phyloP scores from a whole-genome alignment of 1,140 invertebrate species.

The Cyrtorhinus lividipennis region DNA sequence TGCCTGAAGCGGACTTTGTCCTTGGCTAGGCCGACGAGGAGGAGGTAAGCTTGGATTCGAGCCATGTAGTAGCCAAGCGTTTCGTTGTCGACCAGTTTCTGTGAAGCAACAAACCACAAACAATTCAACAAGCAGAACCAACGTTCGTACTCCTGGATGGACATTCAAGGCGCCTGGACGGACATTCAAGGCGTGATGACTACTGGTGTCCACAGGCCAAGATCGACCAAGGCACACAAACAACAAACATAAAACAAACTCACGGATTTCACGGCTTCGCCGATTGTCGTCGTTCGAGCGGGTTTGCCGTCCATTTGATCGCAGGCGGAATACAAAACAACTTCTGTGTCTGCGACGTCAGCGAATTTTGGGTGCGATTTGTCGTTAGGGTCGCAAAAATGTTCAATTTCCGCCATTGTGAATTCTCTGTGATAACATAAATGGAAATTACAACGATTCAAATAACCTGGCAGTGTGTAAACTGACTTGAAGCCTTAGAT shows the following conservation, averaged over 20 bases:
- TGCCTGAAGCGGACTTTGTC: conserved; percentile 86
- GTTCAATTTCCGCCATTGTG: conserved; percentile 99
- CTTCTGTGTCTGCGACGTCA: conserved; percentile 49
- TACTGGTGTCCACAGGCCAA: too few species aligned
- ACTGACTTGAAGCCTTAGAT: too few species aligned
- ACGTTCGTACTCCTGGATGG: background rate
- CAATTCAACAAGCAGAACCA: conserved; percentile 14
- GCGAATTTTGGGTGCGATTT: conserved; percentile 89
- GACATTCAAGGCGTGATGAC: too few species aligned
- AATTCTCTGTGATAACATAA: conserved; percentile 57
- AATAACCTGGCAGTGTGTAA: too few species aligned
- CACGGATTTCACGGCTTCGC: conserved; percentile 54
- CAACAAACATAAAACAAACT: too few species aligned
- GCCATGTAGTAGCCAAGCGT: conserved; percentile 97
- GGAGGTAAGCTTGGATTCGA: conserved; percentile 79
- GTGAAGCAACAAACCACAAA: conserved; percentile 29
- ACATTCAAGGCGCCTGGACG: background rate
- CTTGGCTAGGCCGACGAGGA: conserved; percentile 75
- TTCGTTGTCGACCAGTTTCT: conserved; percentile 86
- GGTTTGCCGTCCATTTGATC: conserved; percentile 91
- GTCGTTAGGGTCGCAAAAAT: conserved; percentile 88
- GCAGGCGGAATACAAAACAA: conserved; percentile 84
- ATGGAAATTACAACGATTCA: background rate
- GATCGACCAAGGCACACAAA: background rate
- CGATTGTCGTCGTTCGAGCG: conserved; percentile 52